Base-by-base conservation (phyloP, 2,797 vertebrate genomes). In the Neomorphus geoffroyi region DNA sequence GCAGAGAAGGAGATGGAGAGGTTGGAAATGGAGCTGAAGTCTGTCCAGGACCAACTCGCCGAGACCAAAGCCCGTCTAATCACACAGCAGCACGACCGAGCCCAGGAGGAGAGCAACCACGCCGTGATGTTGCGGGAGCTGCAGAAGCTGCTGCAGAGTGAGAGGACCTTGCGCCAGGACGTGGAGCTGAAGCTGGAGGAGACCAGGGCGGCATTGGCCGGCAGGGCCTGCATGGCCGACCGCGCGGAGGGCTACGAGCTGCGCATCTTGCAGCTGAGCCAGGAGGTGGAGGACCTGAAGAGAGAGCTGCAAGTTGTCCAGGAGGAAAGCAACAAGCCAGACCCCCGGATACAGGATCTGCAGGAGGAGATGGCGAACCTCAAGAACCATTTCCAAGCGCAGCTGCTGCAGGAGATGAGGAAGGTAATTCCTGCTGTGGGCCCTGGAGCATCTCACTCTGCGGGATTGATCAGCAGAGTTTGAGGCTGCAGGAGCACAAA, bases 51-150 rank as follows among this genome's bases (percentile, higher is more conserved):
- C 45, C 99, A 99, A 96, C 91, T 99, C 19, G 98, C 98, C 0
- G 98, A 99, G 97, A 98, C 98, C 92, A 98, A 98, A 28, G 98
- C 98, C 30, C 98, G 99, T 2, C 96, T 99, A 65, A 98, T 98
- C 86, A 98, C 98, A 0, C 99, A 99, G 94, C 99, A 99, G 96
- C 99, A 98, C 2, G 99, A 99, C 94, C 95, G 99, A 0, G 98
- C 98, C 39, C 98, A 98, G 74, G 99, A 99, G 95, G 99, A 99
- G 94, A 94, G 97, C 1, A 98, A 99, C 96, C 99, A 99, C n/a
- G 98, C 97, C 3, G 92, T 98, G 57, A 99, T 99, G 99, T 98
- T 99, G 27, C 95, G 98, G 0, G 99, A 99, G 97, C 98, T 99
- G 17, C 99, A 99, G 98, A 98, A 97, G 74, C 97, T 99, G 83